Evolutionary conservation across 2,113 vertebrate genomes (phyloP), one percentile per base, ranked within the genome.

Genomic region (Diadophis punctatus): DNA sequence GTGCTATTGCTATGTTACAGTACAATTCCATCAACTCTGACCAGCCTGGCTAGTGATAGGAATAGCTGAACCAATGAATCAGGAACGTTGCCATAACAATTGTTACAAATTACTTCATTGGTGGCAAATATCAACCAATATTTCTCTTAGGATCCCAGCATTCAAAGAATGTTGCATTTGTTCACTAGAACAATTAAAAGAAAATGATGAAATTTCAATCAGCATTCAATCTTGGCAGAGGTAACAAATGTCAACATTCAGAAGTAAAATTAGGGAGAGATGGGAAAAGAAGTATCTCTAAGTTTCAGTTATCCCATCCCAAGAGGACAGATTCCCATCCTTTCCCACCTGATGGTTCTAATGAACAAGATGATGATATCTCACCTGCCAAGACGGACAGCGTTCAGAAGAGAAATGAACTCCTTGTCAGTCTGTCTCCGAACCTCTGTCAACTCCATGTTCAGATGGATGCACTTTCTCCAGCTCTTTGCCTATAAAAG

Each of bases 361-460:
- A 12, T 27, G 12, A 11, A 39, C 18, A 3, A 27, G 88, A 49
- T 30, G 12, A 11, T 87, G 93, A 63, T 7, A 90, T 2, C 96
- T 91, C 95, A 99, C 99, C 98, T 99, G 97, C 99, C 99, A 95
- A 99, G 96, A 92, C 99, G 97, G 18, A 99, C 96, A 3, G 98
- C 97, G 95, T 98, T 98, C 93, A 99, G 97, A 91, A 99, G 97
- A 0, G 98, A 98, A 95, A 99, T 97, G 97, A 99, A 99, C 43
- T 94, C 93, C 95, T 97, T 97, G 96, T 99, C 99, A 0, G 98
- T 98, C 96, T 99, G 99, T 56, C 99, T 97, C 90, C 98, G 96
- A 89, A 99, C 99, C 92, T 99, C 98, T 0, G 96, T 99, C 92
- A 99, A 96, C 96, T 99, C 99, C 98, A 99, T 98, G 94, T 98